Percentiles rank a stretch among this genome's conserved stretches.
phyloP scores from a whole-genome alignment of 2,888 invertebrate genomes.

The Pandemis heparana region DNA sequence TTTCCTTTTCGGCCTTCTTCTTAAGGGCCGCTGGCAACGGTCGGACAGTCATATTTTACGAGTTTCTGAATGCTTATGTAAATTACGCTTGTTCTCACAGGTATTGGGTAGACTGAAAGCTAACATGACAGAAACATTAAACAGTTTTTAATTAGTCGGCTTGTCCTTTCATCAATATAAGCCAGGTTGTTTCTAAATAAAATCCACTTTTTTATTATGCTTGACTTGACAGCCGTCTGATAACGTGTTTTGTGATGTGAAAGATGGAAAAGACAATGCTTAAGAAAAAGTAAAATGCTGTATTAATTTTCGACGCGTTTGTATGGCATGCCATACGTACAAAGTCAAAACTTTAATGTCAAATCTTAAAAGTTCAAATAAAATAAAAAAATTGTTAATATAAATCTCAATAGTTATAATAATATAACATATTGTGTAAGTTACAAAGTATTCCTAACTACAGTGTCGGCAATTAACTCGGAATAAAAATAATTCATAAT shows the following conservation, averaged over 20 bases:
- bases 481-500: neutral
- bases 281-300: no score
- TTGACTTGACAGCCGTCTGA: neutral
- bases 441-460: neutral
- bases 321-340: neutral
- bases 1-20: conserved; percentile 74
- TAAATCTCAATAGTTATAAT: no score
- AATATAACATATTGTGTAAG: no score
- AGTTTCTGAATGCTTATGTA: neutral
- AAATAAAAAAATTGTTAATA: no score
- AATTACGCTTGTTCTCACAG: neutral
- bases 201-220: neutral
- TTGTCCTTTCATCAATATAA: conserved; percentile 5
- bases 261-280: neutral
- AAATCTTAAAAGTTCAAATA: neutral
- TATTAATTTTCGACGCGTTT: neutral
- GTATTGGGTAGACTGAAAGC: conserved; percentile 1
- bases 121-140: neutral
- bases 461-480: neutral
- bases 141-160: conserved; percentile 1
- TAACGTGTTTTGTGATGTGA: conserved; percentile 7
- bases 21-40: conserved; percentile 67
- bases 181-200: neutral
- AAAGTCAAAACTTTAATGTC: no score
- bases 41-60: conserved; percentile 63